Evolutionary conservation across 2,797 vertebrate genomes (phyloP).

Genomic region (Oryzias dopingdopingensis): DNA sequence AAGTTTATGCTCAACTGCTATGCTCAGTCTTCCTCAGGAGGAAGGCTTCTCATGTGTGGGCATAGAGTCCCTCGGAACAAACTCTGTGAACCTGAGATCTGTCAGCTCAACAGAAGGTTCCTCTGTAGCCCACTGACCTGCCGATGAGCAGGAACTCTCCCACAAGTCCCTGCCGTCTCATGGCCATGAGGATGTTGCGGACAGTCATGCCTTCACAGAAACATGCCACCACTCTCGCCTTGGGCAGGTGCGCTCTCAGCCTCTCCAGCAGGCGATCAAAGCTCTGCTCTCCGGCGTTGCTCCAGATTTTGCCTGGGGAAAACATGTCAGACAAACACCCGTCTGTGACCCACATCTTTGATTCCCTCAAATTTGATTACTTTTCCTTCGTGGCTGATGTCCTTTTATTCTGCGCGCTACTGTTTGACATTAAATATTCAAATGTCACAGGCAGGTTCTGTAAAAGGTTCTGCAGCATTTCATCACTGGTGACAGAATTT

Average conservation of each 20-base stretch:
- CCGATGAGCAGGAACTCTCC: slow-evolving; percentile 94
- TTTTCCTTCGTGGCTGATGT: background rate
- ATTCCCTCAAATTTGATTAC: background rate
- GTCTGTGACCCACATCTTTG: background rate
- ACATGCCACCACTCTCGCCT: slow-evolving; percentile 95
- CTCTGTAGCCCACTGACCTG: slow-evolving; percentile 82
- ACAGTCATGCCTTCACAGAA: slow-evolving; percentile 99
- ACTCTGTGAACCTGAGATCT: background rate
- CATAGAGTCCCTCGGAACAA: background rate
- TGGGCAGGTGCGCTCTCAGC: slow-evolving; percentile 89
- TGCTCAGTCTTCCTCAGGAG: background rate
- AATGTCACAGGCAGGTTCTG: background rate
- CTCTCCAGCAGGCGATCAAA: slow-evolving; percentile 93
- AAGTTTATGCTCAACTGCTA: too few species aligned
- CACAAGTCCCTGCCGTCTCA: slow-evolving; percentile 88
- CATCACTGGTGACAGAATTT: slow-evolving; percentile 6
- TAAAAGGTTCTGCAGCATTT: background rate
- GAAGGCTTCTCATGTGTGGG: background rate
- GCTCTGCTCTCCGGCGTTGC: slow-evolving; percentile 94
- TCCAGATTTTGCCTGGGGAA: slow-evolving; percentile 89
- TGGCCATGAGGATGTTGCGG: slow-evolving; percentile 94
- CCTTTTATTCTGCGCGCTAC: background rate
- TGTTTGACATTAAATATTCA: too few species aligned
- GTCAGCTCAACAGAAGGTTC: background rate
- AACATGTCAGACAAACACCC: slow-evolving; percentile 28